Base-by-base conservation (phyloP, 2,797 vertebrate genomes). In the Gouania willdenowi region DNA sequence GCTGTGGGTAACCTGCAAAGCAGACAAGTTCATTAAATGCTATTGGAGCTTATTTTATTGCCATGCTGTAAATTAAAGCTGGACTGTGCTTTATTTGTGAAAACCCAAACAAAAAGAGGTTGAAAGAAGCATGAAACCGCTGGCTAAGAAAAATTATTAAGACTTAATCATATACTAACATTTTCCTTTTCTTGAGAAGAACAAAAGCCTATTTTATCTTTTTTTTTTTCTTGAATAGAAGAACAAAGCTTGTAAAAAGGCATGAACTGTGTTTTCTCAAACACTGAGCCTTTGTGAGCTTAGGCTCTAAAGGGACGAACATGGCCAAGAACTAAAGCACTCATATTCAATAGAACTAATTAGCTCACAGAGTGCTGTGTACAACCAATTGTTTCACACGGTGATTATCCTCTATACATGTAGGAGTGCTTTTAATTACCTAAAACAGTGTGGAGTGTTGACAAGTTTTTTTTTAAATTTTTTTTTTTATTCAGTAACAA, bases 181-280 rank as follows among this genome's bases (percentile, higher is more conserved):
- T 79, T 82, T 39, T 77, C 45, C 80, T 78, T 80, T 77, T 80
- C 28, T 79, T 80, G 63, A 81, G 58, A 69, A 74, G 75, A 79
- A 72, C 72, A 83, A 71, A 54, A 61, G 51, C 30, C 41, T 46
- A 31, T 60, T 14, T 14, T n/a, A n/a, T n/a, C n/a, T 14, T 20
- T 67, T 70, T 54, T 46, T 66, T 55, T 38, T n/a, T 14, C 58
- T 47, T 29, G 35, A 42, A 35, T 38, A 41, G 32, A 60, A 38
- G 19, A 49, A 60, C 19, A 40, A 45, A 19, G 41, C 52, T 29
- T 33, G 40, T 39, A 34, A 48, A 68, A 51, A 68, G 26, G 36
- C 32, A 27, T 41, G 6, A 21, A 26, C 50, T 21, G 32, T 46
- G 39, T 32, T 69, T 57, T 16, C 19, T 27, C 23, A 40, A 43